phyloP scores from a whole-genome alignment of 2,888 invertebrate species.

The Pterostichus niger region DNA sequence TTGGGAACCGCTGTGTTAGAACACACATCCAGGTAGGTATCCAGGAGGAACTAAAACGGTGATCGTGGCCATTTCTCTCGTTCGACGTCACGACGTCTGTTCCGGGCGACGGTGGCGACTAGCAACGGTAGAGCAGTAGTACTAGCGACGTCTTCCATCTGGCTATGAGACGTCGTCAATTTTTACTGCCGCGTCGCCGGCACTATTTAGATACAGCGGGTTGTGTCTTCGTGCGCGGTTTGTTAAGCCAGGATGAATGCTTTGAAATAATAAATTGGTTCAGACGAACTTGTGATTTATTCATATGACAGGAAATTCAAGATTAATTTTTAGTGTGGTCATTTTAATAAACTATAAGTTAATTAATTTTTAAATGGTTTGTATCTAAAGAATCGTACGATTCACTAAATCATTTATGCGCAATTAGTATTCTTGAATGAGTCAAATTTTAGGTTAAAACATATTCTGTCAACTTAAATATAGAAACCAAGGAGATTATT shows the following conservation, averaged over 20 bases:
- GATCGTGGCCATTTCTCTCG: conserved; percentile 12
- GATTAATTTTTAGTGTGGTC: too few species aligned
- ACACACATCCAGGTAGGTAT: not conserved
- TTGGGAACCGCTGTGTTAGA: not conserved
- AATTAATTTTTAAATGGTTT: too few species aligned
- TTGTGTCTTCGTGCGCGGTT: conserved; percentile 25
- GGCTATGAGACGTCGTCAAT: conserved; percentile 68
- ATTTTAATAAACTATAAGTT: too few species aligned
- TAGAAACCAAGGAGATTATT: too few species aligned
- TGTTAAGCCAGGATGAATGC: not conserved
- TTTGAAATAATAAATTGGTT: not conserved
- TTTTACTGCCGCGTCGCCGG: conserved; percentile 70
- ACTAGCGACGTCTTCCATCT: conserved; percentile 51
- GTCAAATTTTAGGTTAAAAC: too few species aligned
- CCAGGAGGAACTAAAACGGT: not conserved
- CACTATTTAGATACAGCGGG: conserved; percentile 71
- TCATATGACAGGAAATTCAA: not conserved
- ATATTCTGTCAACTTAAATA: too few species aligned
- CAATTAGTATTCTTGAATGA: too few species aligned
- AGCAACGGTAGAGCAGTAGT: not conserved
- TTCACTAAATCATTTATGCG: too few species aligned
- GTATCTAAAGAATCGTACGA: too few species aligned
- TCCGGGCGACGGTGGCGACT: too few species aligned
- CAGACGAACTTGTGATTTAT: not conserved
- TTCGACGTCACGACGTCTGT: not conserved